Evolutionary conservation across 1,140 invertebrate genomes (phyloP).

Genomic region (Aphidius ervi): DNA sequence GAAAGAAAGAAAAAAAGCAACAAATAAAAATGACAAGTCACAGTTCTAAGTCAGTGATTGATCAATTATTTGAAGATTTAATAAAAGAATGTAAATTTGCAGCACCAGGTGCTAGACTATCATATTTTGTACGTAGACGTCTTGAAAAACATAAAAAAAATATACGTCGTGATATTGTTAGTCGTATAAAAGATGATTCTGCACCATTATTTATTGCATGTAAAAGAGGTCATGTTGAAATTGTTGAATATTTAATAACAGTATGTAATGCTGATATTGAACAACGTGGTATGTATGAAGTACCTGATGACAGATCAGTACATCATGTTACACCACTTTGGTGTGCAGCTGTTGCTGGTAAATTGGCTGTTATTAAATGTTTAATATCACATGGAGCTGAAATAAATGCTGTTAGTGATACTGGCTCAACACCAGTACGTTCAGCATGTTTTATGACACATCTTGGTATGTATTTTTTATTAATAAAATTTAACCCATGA

Average conservation of each 20-base stretch:
- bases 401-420: conserved; percentile 80
- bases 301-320: conserved; percentile 66
- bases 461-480: conserved; percentile 52
- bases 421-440: conserved; percentile 82
- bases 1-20: too few relatives aligned
- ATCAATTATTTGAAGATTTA: conserved; percentile 63
- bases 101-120: conserved; percentile 65
- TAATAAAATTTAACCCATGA: neutral
- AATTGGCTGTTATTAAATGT: conserved; percentile 71
- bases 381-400: conserved; percentile 77
- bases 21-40: too few relatives aligned
- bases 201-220: conserved; percentile 84
- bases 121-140: conserved; percentile 59
- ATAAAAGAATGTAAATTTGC: conserved; percentile 65
- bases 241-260: conserved; percentile 83
- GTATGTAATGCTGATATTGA: conserved; percentile 81
- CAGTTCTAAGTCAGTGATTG: conserved; percentile 42
- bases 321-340: conserved; percentile 87
- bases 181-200: conserved; percentile 68
- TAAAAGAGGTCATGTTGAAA: conserved; percentile 78
- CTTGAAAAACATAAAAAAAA: conserved; percentile 60
- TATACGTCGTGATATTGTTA: conserved; percentile 62
- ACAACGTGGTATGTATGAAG: conserved; percentile 74
- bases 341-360: conserved; percentile 88
- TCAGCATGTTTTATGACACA: conserved; percentile 94